A percentile compares a stretch with the other conserved stretches of the same genome.
Evolutionary conservation across 2,888 invertebrate species (phyloP).

Genomic region (Papilio elwesi): DNA sequence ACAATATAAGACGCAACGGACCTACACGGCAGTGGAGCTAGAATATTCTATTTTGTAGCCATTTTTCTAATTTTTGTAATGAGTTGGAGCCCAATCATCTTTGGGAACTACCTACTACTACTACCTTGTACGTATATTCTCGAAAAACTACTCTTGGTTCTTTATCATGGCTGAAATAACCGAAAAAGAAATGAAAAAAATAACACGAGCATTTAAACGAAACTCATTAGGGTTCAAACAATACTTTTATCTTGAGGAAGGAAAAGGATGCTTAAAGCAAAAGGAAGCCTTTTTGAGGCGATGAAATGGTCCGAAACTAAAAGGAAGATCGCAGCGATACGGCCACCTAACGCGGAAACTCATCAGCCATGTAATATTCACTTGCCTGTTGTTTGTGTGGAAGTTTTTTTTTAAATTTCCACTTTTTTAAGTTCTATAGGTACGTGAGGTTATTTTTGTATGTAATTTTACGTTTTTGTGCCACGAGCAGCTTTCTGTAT

Average conservation of each 20-base stretch:
- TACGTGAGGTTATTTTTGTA: no score
- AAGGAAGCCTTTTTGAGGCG: conserved; percentile 49
- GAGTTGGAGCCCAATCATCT: no score
- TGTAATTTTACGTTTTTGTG: no score
- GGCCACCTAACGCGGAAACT: conserved; percentile 33
- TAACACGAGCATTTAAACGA: conserved; percentile 36
- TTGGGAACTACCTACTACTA: no score
- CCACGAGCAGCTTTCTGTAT: no score
- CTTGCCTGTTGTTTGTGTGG: conserved; percentile 8
- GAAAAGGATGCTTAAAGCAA: conserved; percentile 51
- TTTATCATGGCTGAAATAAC: not conserved
- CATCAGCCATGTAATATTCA: conserved; percentile 28
- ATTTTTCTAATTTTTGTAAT: no score
- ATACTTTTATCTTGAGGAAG: conserved; percentile 48
- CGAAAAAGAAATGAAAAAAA: conserved; percentile 13
- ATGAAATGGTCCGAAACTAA: conserved; percentile 55
- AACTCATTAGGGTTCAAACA: conserved; percentile 45
- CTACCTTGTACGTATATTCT: no score
- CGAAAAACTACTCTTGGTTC: not conserved
- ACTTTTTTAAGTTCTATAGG: not conserved
- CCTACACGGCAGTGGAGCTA: no score
- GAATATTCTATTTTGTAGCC: no score
- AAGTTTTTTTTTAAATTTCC: not conserved
- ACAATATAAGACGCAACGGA: no score
- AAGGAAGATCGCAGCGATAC: conserved; percentile 44